Base-by-base conservation (phyloP, 2,797 vertebrate species). In the Euthynnus affinis region DNA sequence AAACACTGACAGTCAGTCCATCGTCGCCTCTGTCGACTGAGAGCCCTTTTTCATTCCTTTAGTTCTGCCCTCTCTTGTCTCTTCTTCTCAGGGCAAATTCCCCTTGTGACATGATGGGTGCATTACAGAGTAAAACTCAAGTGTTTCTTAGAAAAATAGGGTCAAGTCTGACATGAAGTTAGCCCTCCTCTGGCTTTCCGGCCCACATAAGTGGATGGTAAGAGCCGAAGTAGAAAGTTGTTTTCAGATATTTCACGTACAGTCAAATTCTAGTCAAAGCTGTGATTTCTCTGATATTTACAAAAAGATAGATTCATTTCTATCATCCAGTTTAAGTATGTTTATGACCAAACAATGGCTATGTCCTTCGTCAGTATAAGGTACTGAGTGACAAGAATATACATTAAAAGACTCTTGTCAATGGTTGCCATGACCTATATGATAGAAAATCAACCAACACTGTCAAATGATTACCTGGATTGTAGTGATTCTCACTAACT, bases 381-480 rank as follows among this genome's bases (percentile, higher is more conserved):
- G 56, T 48, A 51, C 53, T 44, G 15, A 40, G 20, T n/a, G 13
- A 74, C 4, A 42, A 4, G 25, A 40, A 69, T 65, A 63, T 77
- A 59, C 17, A 27, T 62, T 32, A 49, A 37, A 37, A 22, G 48
- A 42, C 22, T 52, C 32, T 42, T 71, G 84, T 88, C 53, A 89
- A 84, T 89, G 59, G 72, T 86, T 83, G 40, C 62, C 63, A 3
- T 61, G 76, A 69, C 40, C 61, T 48, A 6, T 4, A 72, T 32
- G 12, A 44, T 58, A 20, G 49, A 73, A 79, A 80, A 78, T 80
- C 44, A 71, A 51, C 65, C 29, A 69, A 37, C 76, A n/a, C 20
- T 42, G 61, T 87, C 48, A 70, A 87, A 89, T 85, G 42, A 88
- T 88, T 83, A 81, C 58, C 66, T 70, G 34, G 46, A 49, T 2